phyloP scores from a whole-genome alignment of 2,113 vertebrate species.

The Columba janthina region DNA sequence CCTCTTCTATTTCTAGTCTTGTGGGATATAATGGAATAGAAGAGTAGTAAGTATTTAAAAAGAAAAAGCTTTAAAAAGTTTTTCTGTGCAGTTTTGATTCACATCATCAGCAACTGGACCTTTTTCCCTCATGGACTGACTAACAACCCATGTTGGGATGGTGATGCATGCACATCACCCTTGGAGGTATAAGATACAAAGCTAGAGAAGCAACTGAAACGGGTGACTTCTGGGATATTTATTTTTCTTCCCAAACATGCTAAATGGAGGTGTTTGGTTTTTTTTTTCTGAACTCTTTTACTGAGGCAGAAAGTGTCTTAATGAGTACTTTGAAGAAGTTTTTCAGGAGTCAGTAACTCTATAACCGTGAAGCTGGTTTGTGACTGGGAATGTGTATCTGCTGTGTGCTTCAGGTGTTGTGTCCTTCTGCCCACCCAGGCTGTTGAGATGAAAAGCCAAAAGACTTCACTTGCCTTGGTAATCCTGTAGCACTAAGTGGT shows the following conservation, averaged over 20 bases:
- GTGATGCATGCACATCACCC: neutral
- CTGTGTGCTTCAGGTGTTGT: neutral
- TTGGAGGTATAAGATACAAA: neutral
- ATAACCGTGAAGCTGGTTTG: neutral
- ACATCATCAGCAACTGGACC: neutral
- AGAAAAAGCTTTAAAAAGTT: neutral
- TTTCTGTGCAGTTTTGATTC: neutral
- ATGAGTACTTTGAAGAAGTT: neutral
- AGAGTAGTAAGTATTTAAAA: neutral
- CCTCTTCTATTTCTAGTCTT: neutral
- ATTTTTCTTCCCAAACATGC: neutral
- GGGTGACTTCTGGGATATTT: neutral
- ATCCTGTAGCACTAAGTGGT: neutral
- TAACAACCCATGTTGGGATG: neutral
- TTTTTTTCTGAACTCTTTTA: constrained; percentile 4
- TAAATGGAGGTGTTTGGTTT: neutral
- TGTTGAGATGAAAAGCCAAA: neutral
- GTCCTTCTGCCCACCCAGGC: neutral
- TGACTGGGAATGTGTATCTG: neutral
- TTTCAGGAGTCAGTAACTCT: neutral
- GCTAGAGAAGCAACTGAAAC: neutral
- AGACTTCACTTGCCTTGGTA: neutral
- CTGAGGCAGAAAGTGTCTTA: neutral
- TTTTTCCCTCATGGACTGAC: neutral
- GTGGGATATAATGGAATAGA: neutral